Percentiles rank a stretch among this genome's conserved stretches.
Conservation (phyloP, 2,797 vertebrate species). For the Agapornis canus region DNA sequence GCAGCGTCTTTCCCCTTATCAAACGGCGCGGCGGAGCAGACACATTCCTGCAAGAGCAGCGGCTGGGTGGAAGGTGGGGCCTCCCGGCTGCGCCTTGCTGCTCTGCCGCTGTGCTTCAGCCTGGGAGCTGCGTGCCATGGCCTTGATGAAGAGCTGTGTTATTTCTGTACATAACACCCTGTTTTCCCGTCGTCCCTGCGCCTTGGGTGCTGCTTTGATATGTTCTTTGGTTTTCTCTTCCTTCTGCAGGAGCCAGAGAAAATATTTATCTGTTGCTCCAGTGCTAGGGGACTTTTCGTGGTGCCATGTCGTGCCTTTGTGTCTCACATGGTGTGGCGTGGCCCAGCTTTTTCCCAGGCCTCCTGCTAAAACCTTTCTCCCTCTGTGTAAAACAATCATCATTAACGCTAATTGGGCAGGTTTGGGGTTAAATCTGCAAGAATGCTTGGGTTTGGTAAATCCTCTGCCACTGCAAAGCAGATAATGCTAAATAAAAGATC, state of each 20-base stretch:
- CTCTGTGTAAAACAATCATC: not conserved
- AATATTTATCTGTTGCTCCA: not conserved
- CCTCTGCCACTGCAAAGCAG: conserved; percentile 55
- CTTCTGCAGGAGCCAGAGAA: not conserved
- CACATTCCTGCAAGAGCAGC: conserved; percentile 14
- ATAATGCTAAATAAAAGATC: conserved; percentile 61
- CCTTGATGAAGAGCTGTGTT: not conserved
- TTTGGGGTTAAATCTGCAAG: conserved; percentile 55
- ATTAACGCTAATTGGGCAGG: conserved; percentile 16
- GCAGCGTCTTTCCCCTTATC: not conserved
- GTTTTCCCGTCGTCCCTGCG: not conserved
- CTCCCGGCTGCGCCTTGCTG: not conserved
- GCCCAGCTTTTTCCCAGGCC: not conserved
- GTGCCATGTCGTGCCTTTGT: not conserved
- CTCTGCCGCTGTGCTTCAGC: not conserved
- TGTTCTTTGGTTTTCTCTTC: not conserved
- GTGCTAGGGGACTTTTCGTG: not conserved
- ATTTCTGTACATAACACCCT: not conserved
- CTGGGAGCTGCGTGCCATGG: fast-evolving
- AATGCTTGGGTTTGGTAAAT: conserved; percentile 61
- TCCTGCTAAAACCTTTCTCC: not conserved
- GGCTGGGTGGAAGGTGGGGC: conserved; percentile 13
- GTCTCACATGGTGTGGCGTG: fast-evolving
- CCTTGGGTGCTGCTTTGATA: not conserved
- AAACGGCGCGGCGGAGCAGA: not conserved